phyloP scores from a whole-genome alignment of 1,140 invertebrate genomes.

The Neelides sp. region DNA sequence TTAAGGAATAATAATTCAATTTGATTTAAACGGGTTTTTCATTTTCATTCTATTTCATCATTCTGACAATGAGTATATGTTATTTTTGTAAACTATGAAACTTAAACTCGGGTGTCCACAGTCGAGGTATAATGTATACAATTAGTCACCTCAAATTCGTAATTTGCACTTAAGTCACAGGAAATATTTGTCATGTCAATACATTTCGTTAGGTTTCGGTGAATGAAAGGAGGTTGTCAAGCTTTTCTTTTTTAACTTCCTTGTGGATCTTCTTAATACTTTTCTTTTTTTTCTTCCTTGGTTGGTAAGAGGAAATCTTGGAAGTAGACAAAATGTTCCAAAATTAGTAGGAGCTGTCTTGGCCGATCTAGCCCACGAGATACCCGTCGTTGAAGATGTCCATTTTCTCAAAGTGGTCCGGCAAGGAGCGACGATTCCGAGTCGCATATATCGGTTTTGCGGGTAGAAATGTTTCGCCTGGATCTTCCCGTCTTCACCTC shows the following conservation, averaged over 20 bases:
- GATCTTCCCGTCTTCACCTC: conserved; percentile 72
- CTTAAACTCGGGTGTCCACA: too few relatives aligned
- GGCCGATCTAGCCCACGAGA: conserved; percentile 71
- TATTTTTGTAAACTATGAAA: too few relatives aligned
- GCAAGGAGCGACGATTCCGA: conserved; percentile 67
- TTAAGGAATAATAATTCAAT: too few relatives aligned
- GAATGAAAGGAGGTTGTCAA: conserved; percentile 46
- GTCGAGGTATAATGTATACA: too few relatives aligned
- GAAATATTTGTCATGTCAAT: too few relatives aligned
- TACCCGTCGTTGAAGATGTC: conserved; percentile 65
- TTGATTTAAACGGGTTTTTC: too few relatives aligned
- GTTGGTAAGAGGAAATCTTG: conserved; percentile 45
- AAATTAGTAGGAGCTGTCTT: conserved; percentile 70
- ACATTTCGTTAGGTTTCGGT: conserved; percentile 70
- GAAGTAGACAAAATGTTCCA: conserved; percentile 83
- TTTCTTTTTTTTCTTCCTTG: neutral
- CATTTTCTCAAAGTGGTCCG: conserved; percentile 53
- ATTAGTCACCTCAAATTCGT: too few relatives aligned
- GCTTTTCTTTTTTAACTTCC: neutral
- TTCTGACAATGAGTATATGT: too few relatives aligned
- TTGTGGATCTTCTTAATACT: neutral
- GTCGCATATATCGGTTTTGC: conserved; percentile 64
- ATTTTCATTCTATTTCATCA: too few relatives aligned
- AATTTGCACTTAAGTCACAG: too few relatives aligned
- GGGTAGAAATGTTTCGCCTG: conserved; percentile 78